Percentiles rank a stretch among this genome's conserved stretches.
Conservation (phyloP, 2,797 vertebrate species). For the Crypturellus tataupa region DNA sequence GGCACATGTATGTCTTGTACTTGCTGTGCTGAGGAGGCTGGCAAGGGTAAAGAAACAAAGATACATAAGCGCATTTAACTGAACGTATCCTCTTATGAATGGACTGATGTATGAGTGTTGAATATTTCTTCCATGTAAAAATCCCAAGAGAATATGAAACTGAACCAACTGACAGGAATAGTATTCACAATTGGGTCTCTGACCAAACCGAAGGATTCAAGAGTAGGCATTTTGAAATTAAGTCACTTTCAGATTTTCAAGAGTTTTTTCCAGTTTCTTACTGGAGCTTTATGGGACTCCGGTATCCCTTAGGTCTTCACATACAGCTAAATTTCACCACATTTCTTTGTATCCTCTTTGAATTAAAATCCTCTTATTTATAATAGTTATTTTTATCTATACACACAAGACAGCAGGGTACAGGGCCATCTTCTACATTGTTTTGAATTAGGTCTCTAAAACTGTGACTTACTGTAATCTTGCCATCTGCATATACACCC, state of each 20-base stretch:
- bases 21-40: constrained; percentile 99
- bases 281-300: background rate
- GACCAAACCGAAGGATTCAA: background rate
- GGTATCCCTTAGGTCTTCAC: background rate
- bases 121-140: background rate
- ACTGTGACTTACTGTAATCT: background rate
- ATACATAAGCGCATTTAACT: background rate
- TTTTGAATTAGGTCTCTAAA: background rate
- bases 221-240: background rate
- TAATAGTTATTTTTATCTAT: accelerated
- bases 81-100: accelerated
- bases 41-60: constrained; percentile 33
- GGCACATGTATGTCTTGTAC: constrained; percentile 99
- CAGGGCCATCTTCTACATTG: background rate
- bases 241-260: background rate
- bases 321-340: background rate
- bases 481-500: background rate
- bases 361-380: background rate
- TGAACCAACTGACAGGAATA: background rate
- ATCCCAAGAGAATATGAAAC: background rate
- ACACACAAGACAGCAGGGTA: background rate
- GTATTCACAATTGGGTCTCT: background rate
- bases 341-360: background rate
- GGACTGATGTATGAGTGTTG: background rate
- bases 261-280: background rate